Percentiles rank a stretch among this genome's conserved stretches.
These are phyloP conservation scores for Chelon auratus DNA, from an alignment of 2,797 vertebrate species.

Conservation along the genomic window DNA sequence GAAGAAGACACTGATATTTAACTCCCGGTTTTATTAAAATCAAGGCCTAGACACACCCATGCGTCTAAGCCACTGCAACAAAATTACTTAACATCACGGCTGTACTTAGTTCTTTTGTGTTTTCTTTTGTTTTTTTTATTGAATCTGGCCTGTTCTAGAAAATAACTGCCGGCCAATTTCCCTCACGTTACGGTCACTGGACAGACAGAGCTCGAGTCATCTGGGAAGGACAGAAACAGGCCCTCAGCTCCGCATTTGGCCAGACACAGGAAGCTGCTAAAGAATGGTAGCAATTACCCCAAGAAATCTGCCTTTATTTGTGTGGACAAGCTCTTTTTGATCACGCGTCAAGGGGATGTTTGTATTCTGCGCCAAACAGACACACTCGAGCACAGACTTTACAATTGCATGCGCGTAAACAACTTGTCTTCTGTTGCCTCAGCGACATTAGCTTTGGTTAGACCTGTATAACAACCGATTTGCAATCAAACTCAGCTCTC, in stretches of 20 bases:
- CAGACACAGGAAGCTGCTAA: slow-evolving; percentile 73
- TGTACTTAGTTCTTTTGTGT: no score
- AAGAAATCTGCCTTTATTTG: slow-evolving; percentile 70
- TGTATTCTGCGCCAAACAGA: slow-evolving; percentile 31
- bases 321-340: slow-evolving; percentile 57
- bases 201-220: slow-evolving; percentile 48
- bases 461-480: slow-evolving; percentile 30
- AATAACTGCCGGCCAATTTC: slow-evolving; percentile 48
- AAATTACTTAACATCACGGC: no score
- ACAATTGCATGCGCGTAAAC: slow-evolving; percentile 10
- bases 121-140: no score
- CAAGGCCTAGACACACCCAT: no score
- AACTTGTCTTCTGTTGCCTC: slow-evolving; percentile 39
- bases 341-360: slow-evolving; percentile 52
- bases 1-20: no score
- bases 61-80: no score
- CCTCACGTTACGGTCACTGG: slow-evolving; percentile 28
- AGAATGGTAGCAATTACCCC: slow-evolving; percentile 78
- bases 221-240: slow-evolving; percentile 47
- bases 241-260: slow-evolving; percentile 37
- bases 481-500: slow-evolving; percentile 43
- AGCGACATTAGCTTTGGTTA: slow-evolving; percentile 44
- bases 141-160: slow-evolving; percentile 28
- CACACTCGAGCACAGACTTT: slow-evolving; percentile 1
- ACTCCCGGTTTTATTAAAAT: no score